A percentile compares a stretch with the other conserved stretches of the same genome.
Evolutionary conservation across 2,797 vertebrate genomes (phyloP).

Genomic region (Phrynocephalus guinanensis): DNA sequence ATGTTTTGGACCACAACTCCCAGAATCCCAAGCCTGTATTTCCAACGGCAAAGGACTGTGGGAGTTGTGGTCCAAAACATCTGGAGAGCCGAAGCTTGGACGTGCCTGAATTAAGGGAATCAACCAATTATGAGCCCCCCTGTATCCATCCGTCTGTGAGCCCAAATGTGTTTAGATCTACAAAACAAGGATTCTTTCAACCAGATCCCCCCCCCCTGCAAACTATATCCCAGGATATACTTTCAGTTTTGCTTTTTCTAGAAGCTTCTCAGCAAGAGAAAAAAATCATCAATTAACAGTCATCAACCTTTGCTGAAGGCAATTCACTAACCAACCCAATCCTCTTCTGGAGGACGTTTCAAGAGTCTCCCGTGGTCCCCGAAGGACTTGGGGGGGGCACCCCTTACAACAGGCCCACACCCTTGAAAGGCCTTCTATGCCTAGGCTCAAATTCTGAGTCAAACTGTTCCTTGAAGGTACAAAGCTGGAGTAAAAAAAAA

Average conservation of each 20-base stretch:
- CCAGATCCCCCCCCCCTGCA: too few species aligned
- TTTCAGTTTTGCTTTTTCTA: constrained; percentile 6
- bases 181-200: background rate
- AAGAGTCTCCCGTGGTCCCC: background rate
- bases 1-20: too few species aligned
- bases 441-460: background rate
- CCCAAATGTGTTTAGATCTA: constrained; percentile 30
- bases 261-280: background rate
- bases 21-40: too few species aligned
- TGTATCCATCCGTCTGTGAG: background rate
- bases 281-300: background rate
- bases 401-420: background rate
- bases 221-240: background rate
- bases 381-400: accelerated
- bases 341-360: background rate
- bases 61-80: too few species aligned
- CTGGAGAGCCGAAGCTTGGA: too few species aligned
- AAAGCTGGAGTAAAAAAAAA: constrained; percentile 4
- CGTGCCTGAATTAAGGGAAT: too few species aligned
- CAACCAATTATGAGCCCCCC: too few species aligned
- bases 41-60: too few species aligned
- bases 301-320: background rate
- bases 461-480: constrained; percentile 4
- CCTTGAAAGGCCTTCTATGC: background rate
- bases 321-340: too few species aligned